Evolutionary conservation across 1,140 invertebrate genomes (phyloP).

Genomic region (Acyrthosiphon pisum): DNA sequence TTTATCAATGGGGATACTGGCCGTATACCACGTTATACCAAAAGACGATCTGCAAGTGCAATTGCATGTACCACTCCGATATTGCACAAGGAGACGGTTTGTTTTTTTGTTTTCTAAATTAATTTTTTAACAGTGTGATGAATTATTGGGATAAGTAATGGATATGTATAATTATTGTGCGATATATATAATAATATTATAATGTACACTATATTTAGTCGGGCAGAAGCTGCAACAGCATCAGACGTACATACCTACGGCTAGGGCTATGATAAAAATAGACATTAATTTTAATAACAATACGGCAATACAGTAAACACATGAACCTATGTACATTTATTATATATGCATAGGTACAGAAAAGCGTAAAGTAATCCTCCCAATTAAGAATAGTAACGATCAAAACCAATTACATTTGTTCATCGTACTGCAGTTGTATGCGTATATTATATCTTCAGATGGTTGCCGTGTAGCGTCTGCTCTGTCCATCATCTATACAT

Average conservation of each 20-base stretch:
- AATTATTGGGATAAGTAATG: not conserved
- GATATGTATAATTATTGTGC: not conserved
- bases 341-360: not conserved
- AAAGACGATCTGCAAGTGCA: not conserved
- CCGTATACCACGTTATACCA: not conserved
- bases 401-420: not conserved
- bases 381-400: not conserved
- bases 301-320: not conserved
- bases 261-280: not conserved
- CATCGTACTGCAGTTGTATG: not conserved
- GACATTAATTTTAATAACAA: not conserved
- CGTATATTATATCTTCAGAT: not conserved
- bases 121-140: not conserved
- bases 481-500: not conserved
- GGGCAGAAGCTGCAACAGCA: not conserved
- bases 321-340: not conserved
- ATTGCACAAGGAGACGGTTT: not conserved
- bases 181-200: no score
- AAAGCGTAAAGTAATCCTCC: not conserved
- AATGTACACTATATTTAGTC: not conserved
- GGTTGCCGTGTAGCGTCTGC: not conserved
- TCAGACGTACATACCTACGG: not conserved
- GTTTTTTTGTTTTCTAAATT: not conserved
- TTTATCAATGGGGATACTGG: not conserved
- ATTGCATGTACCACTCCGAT: not conserved